Evolutionary conservation across 2,113 vertebrate genomes (phyloP), one percentile per base, ranked within the genome.

Genomic region (Alexandromys fortis): DNA sequence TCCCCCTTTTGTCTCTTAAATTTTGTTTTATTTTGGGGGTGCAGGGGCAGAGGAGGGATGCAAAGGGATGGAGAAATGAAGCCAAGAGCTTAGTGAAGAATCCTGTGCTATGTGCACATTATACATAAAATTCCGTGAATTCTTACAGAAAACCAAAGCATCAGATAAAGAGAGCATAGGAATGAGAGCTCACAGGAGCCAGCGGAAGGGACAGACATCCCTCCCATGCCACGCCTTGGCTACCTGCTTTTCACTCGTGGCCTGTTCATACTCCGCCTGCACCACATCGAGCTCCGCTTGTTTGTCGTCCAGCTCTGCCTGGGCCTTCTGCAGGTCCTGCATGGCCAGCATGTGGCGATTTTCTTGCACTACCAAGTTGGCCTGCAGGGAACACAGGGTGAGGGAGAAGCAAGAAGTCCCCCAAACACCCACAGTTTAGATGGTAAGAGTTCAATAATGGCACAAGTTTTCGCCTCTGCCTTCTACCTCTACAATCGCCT

Each of bases 171-270:
- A 90, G 33, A 76, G n/a, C 0, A 30, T 6, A 24, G 9, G 17
- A 67, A 61, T 8, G 17, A 91, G 22, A n/a, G 22, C 33, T 76
- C 61, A 33, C 4, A 4, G 12, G 4, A 75, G 45, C 42, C 4
- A 0, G 2, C 7, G 5, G 33, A 30, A 21, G 33, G 3, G 21
- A 9, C 24, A 30, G 83, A 3, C 0, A n/a, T 4, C 65, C 22
- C 30, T 55, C 30, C 61, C 35, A 1, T 0, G 5, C 21, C 63
- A 55, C 65, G 52, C 0, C 28, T 16, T 17, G 65, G 55, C 89
- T 92, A 99, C 99, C 99, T 99, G 99, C 97, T 99, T 99, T 96
- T 99, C 98, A 12, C 82, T 97, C 98, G 98, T 97, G 0, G 99
- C 99, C 90, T 98, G 98, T 92, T 99, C 99, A 12, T 99, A 99